Evolutionary conservation across 2,113 vertebrate genomes (phyloP).

Genomic region (Cephalopholis sonnerati): DNA sequence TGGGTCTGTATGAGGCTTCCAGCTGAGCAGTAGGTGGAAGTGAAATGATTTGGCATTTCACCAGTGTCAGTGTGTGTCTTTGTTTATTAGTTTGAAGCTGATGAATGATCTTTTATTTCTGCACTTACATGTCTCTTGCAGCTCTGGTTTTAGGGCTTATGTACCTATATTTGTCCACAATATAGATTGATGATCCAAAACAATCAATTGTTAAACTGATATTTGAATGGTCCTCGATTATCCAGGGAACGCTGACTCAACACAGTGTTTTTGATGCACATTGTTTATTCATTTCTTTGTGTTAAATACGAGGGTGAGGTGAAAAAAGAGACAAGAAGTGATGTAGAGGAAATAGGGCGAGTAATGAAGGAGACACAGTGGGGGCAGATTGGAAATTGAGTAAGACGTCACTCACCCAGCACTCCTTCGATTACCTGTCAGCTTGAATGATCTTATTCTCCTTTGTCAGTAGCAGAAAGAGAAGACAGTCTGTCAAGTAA

Average conservation of each 20-base stretch:
- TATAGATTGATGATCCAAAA: conserved; percentile 26
- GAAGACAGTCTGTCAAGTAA: conserved; percentile 15
- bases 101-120: conserved; percentile 15
- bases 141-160: neutral
- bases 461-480: conserved; percentile 16
- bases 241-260: neutral
- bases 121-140: neutral
- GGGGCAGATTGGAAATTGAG: conserved; percentile 11
- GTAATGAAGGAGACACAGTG: conserved; percentile 6
- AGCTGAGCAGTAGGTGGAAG: conserved; percentile 25
- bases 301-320: neutral
- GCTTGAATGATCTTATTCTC: conserved; percentile 44
- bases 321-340: neutral
- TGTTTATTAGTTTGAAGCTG: neutral
- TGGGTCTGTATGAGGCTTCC: conserved; percentile 37
- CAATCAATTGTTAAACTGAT: neutral
- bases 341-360: neutral
- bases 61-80: neutral
- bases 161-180: neutral
- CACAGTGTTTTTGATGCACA: neutral
- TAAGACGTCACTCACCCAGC: conserved; percentile 23
- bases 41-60: conserved; percentile 28
- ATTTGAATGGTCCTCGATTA: neutral
- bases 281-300: neutral
- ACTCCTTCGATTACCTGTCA: conserved; percentile 59